Evolutionary conservation across 2,888 invertebrate species (phyloP).

Genomic region (Plebejus melissa): DNA sequence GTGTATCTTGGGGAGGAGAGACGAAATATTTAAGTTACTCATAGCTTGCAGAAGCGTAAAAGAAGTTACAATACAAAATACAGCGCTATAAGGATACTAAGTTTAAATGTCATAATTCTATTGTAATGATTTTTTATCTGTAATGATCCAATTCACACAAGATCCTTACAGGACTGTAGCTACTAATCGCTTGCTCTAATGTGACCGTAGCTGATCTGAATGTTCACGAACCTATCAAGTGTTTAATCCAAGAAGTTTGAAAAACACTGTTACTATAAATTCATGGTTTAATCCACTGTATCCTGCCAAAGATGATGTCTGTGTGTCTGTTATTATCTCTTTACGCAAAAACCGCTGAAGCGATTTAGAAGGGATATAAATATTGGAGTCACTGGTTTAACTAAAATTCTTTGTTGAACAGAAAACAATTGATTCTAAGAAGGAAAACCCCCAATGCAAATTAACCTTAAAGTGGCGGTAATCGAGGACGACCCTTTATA

Average conservation of each 20-base stretch:
- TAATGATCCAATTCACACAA: no score
- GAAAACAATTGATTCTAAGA: not conserved
- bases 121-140: no score
- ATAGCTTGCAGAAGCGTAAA: not conserved
- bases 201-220: no score
- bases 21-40: not conserved
- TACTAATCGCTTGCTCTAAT: no score
- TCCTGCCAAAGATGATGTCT: not conserved
- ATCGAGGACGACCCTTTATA: slow-evolving; percentile 3
- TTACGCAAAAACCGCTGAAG: not conserved
- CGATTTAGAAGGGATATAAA: not conserved
- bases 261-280: no score
- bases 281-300: no score
- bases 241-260: no score
- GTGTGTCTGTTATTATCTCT: not conserved
- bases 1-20: not conserved
- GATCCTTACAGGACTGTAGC: no score
- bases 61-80: not conserved
- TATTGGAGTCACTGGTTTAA: not conserved
- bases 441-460: not conserved
- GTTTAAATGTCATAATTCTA: not conserved
- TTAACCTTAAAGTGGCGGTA: not conserved
- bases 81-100: not conserved
- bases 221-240: no score
- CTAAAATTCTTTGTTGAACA: not conserved